These are phyloP conservation scores for Drosophila glabriapex DNA, from an alignment of 2,888 invertebrate species.

Conservation along the genomic window DNA sequence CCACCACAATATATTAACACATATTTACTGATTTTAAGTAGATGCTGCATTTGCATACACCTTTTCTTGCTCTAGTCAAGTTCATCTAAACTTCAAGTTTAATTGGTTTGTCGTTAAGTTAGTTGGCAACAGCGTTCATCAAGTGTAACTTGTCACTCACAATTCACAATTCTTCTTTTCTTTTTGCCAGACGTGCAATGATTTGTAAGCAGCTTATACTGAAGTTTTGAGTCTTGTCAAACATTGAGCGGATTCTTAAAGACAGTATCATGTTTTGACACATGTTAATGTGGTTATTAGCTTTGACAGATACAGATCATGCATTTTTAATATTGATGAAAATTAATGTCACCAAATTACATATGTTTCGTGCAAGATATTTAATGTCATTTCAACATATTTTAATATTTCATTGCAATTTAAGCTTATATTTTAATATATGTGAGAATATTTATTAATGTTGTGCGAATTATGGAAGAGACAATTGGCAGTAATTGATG, in stretches of 20 bases:
- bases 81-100: neutral
- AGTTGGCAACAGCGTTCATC: neutral
- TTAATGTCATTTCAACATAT: neutral
- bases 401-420: neutral
- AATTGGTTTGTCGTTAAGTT: neutral
- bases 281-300: neutral
- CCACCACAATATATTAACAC: neutral
- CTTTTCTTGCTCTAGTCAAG: neutral
- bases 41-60: neutral
- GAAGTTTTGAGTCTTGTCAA: neutral
- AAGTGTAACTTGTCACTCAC: neutral
- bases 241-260: neutral
- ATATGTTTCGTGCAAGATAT: neutral
- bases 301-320: neutral
- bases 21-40: neutral
- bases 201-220: slow-evolving; percentile 8
- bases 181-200: neutral
- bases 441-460: neutral
- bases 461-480: neutral
- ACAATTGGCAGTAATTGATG: neutral
- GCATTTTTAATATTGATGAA: neutral
- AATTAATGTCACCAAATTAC: neutral
- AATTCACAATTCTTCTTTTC: neutral
- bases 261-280: neutral
- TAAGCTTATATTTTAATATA: neutral